Conservation (phyloP, 2,888 invertebrate species). For the Amphimallon solstitiale region DNA sequence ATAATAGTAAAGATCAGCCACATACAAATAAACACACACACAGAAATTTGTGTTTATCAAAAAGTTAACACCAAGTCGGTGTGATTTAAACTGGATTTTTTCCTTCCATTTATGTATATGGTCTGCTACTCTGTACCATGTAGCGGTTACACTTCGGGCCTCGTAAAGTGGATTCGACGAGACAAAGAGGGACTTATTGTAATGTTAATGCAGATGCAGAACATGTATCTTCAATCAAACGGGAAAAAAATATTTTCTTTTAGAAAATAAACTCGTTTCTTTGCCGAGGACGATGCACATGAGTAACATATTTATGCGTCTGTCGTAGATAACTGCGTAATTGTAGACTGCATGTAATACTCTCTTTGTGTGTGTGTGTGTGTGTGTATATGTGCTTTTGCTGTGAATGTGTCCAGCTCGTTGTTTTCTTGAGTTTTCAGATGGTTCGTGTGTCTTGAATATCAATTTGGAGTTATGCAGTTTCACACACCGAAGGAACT, state of each 20-base stretch:
- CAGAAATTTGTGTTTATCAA: conserved; percentile 4
- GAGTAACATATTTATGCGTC: conserved; percentile 26
- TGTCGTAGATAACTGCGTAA: conserved; percentile 30
- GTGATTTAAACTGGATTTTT: conserved; percentile 7
- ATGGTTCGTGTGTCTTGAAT: conserved; percentile 10
- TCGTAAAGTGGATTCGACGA: background rate
- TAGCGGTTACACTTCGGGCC: background rate
- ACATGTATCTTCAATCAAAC: conserved; percentile 33
- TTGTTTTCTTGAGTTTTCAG: conserved; percentile 14
- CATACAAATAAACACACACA: no score
- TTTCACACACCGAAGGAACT: no score
- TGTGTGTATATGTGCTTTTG: background rate
- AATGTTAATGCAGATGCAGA: conserved; percentile 31
- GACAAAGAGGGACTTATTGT: conserved; percentile 10
- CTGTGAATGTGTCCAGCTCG: background rate
- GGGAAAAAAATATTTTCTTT: conserved; percentile 25
- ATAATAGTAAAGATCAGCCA: no score
- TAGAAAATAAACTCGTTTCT: conserved; percentile 29
- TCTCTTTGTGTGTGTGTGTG: background rate
- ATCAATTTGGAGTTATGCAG: conserved; percentile 18
- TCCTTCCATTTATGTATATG: background rate
- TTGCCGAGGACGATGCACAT: conserved; percentile 1
- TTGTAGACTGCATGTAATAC: conserved; percentile 18
- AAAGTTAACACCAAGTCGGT: background rate
- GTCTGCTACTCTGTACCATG: no score